These are phyloP conservation scores for Calypte anna DNA, from an alignment of 2,113 vertebrate genomes.

Conservation along the genomic window DNA sequence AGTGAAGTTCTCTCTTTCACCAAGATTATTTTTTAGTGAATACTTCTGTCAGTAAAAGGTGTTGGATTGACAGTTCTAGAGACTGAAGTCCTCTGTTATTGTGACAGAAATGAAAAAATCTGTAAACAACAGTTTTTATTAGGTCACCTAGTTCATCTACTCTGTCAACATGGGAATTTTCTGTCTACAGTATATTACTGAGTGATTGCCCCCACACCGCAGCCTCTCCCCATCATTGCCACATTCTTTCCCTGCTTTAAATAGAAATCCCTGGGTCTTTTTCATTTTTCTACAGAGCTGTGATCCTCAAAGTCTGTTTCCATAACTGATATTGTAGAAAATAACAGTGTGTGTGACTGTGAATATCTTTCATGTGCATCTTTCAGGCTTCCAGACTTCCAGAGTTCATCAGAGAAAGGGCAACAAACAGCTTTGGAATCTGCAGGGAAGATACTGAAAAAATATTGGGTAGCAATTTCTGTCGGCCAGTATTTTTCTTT, in stretches of 20 bases:
- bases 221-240: too few species aligned
- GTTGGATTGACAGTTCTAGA: constrained; percentile 64
- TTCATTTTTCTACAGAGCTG: not conserved
- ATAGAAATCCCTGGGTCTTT: not conserved
- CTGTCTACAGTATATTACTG: not conserved
- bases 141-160: constrained; percentile 58
- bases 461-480: not conserved
- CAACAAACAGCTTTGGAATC: not conserved
- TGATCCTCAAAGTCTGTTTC: not conserved
- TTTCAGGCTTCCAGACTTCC: not conserved
- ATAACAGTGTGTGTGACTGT: accelerated
- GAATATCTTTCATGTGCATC: not conserved
- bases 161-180: constrained; percentile 44
- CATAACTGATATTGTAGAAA: not conserved
- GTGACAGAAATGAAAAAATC: constrained; percentile 55
- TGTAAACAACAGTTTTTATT: constrained; percentile 63
- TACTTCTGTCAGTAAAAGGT: constrained; percentile 34
- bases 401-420: not conserved
- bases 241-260: not conserved
- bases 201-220: accelerated
- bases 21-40: constrained; percentile 56
- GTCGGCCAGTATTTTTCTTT: not conserved
- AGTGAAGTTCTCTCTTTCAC: constrained; percentile 44
- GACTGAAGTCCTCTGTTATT: constrained; percentile 49
- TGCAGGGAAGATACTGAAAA: not conserved